A percentile compares a stretch with the other conserved stretches of the same genome.
Conservation (phyloP, 2,113 vertebrate genomes). For the Semnornis frantzii region DNA sequence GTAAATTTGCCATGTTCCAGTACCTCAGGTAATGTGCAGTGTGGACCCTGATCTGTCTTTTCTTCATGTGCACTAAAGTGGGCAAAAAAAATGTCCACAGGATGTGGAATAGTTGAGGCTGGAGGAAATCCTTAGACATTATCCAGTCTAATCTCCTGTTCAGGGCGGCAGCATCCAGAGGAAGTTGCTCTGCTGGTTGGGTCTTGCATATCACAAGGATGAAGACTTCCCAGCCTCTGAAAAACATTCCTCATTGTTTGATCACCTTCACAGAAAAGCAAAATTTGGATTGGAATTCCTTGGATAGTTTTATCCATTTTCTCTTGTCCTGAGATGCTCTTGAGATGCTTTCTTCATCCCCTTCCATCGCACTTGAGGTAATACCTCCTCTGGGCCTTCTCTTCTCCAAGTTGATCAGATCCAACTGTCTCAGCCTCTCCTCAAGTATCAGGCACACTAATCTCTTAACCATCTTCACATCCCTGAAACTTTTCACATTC, state of each 20-base stretch:
- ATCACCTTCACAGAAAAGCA: neutral
- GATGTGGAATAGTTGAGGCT: neutral
- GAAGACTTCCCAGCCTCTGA: neutral
- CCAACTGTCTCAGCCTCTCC: neutral
- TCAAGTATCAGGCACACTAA: fast-evolving
- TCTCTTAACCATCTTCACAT: neutral
- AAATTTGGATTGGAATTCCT: neutral
- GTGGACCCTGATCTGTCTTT: neutral
- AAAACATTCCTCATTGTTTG: fast-evolving
- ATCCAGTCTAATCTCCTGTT: neutral
- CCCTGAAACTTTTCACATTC: neutral
- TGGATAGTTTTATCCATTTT: neutral
- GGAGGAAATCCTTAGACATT: neutral
- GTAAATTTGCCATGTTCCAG: too few species aligned
- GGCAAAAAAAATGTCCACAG: neutral
- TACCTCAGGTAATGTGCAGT: neutral
- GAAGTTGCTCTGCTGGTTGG: neutral
- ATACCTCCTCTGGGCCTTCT: neutral
- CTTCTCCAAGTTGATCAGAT: neutral
- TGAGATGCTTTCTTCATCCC: neutral
- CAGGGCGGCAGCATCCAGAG: neutral
- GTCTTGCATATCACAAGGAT: neutral
- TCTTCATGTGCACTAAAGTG: neutral
- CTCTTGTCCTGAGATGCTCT: neutral
- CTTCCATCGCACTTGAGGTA: neutral